Evolutionary conservation across 1,140 invertebrate genomes (phyloP), one percentile per base, ranked within the genome.

Genomic region (Chionoecetes opilio): DNA sequence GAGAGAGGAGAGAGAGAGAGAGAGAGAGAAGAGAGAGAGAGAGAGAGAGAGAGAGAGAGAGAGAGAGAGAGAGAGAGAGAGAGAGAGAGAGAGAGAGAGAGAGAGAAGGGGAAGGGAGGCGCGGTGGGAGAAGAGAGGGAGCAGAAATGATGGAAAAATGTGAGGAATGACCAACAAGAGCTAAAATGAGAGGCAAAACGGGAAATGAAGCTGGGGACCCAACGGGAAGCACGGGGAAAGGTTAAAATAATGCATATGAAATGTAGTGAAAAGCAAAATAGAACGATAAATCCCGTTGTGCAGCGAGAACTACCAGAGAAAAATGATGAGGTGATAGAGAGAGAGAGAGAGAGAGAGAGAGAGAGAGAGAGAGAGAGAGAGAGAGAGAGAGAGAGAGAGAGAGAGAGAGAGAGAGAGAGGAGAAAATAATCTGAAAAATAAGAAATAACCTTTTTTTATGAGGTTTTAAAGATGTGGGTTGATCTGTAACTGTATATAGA

Each of bases 61-160:
- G 86, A 37, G 86, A 87, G 86, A 87, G 86, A 87, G 86, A 87
- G 86, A 87, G 86, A 87, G 86, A 87, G 86, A 87, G 86, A 87
- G 86, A 87, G 86, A 87, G 32, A 87, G 85, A 37, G 84, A 85
- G 84, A 85, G 84, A 37, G 29, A 32, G 29, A 32, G 84, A 32
- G 84, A 85, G 84, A 85, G 29, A 41, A 53, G 38, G 38, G 41
- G 29, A 29, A 86, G 84, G 46, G 41, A 91, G 31, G 46, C 26
- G 21, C 32, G 46, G 89, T 34, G 89, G 46, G 41, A 63, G 53
- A 91, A 91, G 89, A 91, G 89, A 91, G 89, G 46, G 53, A 91
- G 89, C 37, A 53, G 32, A 53, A 63, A 53, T 31, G 89, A 63
- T 34, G 46, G 41, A 31, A 38, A 86, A 86, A 75, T 75, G 63